Base-by-base conservation (phyloP, 1,140 invertebrate genomes). In the Cydia pomonella region DNA sequence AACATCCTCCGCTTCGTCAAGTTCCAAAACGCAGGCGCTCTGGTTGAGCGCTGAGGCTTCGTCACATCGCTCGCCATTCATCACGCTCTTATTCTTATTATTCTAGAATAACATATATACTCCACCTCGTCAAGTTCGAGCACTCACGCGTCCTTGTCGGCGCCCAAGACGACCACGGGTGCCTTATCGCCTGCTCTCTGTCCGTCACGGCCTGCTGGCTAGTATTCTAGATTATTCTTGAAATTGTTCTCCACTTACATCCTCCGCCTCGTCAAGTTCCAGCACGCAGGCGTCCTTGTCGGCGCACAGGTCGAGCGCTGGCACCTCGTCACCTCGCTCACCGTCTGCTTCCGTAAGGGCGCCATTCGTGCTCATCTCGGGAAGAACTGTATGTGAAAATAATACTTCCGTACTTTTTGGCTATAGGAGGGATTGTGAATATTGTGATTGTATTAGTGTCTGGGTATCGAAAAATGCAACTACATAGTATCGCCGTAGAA, bases 241-340 rank as follows among this genome's bases (percentile, higher is more conserved):
- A 33, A 33, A 33, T 6, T 33, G n/a, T 9, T 0, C 12, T 12
- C 38, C 9, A 80, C 89, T 87, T 72, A 92, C 90, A 75, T 92
- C 90, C 62, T 92, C 90, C 5, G 89, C 87, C 62, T 91, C 90
- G 66, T 92, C 90, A 10, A 91, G 73, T 27, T 91, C 89, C 0
- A 90, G 75, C 1, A 92, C 85, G 73, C 88, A 91, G 1, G 90
- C 86, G 75, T 91, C 90, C 29, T 90, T 89, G 50, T 92, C 90
- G 0, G 85, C 84, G 12, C 86, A 83, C 7, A 92, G 76, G 27
- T 91, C 89, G 3, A 92, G 73, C 13, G 79, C 82, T 0, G 89
- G 88, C 4, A 82, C 74, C 7, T 89, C 88, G 33, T 69, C 64
- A 1, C 63, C 63, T 16, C 64, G 25, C 6, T 88, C 89, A 0